A percentile compares a stretch with the other conserved stretches of the same genome.
Conservation (phyloP, 2,888 invertebrate genomes). For the Spicauda simplicius region DNA sequence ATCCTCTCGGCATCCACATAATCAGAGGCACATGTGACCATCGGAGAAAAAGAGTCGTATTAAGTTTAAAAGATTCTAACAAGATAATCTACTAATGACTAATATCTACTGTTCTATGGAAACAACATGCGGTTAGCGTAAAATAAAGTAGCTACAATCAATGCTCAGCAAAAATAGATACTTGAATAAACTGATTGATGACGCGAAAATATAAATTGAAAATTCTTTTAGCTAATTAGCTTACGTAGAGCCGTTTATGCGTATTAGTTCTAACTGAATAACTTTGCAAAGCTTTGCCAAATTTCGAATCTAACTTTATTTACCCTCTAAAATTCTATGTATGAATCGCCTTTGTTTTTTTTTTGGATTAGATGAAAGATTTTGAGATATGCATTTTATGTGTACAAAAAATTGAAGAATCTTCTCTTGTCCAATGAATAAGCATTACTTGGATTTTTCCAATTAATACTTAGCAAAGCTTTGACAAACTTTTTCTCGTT, state of each 20-base stretch:
- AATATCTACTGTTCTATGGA: no score
- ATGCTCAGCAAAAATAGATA: background rate
- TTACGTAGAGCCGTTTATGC: background rate
- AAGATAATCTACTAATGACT: no score
- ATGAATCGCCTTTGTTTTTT: background rate
- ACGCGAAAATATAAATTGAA: background rate
- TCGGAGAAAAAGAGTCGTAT: no score
- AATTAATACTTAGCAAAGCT: background rate
- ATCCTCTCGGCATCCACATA: no score
- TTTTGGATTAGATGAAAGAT: no score
- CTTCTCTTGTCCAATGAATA: no score
- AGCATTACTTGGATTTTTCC: no score
- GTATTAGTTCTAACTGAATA: conserved; percentile 23
- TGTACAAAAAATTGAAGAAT: no score
- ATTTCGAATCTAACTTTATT: conserved; percentile 3
- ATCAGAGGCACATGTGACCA: no score
- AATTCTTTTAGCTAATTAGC: background rate
- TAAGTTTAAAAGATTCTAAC: no score
- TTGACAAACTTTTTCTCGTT: background rate
- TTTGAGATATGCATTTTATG: no score
- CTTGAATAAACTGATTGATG: background rate
- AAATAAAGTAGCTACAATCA: background rate
- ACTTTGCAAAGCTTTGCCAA: conserved; percentile 17
- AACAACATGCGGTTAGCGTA: background rate
- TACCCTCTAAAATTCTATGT: background rate